Evolutionary conservation across 1,140 invertebrate species (phyloP).

Genomic region (Sarcophaga bullata): DNA sequence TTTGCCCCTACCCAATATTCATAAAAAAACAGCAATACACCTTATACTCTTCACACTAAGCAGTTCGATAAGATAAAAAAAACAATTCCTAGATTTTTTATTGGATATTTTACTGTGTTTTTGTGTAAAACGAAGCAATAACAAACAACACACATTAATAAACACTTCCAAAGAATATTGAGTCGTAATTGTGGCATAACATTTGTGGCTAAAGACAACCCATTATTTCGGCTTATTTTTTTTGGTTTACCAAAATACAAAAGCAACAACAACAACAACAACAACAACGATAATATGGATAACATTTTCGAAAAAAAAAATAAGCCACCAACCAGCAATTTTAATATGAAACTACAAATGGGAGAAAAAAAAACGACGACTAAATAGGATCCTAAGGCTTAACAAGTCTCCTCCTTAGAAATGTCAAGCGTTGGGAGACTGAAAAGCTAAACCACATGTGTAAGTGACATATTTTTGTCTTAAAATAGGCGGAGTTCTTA

Average conservation of each 20-base stretch:
- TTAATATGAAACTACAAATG: neutral
- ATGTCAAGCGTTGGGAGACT: neutral
- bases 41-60: neutral
- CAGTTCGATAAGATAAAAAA: neutral
- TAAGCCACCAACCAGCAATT: neutral
- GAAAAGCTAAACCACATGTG: constrained; percentile 18
- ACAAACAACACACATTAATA: neutral
- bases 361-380: too few relatives aligned
- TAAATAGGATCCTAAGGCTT: neutral
- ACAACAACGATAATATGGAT: too few relatives aligned
- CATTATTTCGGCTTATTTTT: constrained; percentile 46
- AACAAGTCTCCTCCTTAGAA: neutral
- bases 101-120: neutral
- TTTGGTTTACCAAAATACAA: constrained; percentile 12
- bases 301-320: neutral
- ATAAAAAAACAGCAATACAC: neutral
- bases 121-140: too few relatives aligned
- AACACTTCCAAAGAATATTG: constrained; percentile 8
- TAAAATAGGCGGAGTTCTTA: constrained; percentile 23
- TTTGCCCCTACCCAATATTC: neutral
- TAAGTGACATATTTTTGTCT: constrained; percentile 3
- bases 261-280: too few relatives aligned
- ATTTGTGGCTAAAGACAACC: constrained; percentile 62
- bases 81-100: constrained; percentile 12
- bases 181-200: constrained; percentile 57